Evolutionary conservation across 2,888 invertebrate genomes (phyloP).

Genomic region (Cenopis cana): DNA sequence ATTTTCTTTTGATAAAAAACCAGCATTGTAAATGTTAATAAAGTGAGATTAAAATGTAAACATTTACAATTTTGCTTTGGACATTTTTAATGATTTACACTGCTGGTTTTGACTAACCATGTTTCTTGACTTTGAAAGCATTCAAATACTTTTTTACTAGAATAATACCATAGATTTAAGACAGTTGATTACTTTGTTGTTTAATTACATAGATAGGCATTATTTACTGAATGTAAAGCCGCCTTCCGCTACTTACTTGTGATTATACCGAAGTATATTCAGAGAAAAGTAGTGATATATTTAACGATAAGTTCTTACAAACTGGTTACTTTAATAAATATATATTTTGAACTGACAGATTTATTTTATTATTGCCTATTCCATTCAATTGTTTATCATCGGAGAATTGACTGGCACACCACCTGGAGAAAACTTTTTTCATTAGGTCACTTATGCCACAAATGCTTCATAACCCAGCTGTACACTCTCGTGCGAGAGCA

Average conservation of each 20-base stretch:
- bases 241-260: conserved; percentile 76
- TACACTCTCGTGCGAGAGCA: too few species aligned
- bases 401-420: too few species aligned
- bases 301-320: conserved; percentile 16
- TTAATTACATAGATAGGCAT: conserved; percentile 48
- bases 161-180: conserved; percentile 41
- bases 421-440: too few species aligned
- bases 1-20: conserved; percentile 8
- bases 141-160: conserved; percentile 14
- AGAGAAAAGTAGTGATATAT: conserved; percentile 70
- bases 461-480: too few species aligned
- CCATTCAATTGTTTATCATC: too few species aligned
- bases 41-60: conserved; percentile 14
- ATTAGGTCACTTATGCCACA: too few species aligned
- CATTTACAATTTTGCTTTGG: conserved; percentile 10
- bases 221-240: conserved; percentile 71
- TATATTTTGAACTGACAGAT: conserved; percentile 20
- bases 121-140: conserved; percentile 24
- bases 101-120: conserved; percentile 1
- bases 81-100: neutral
- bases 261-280: conserved; percentile 76
- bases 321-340: conserved; percentile 30
- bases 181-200: conserved; percentile 47
- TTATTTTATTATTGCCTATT: too few species aligned
- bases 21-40: conserved; percentile 8